Percentiles rank a stretch among this genome's conserved stretches.
phyloP scores from a whole-genome alignment of 2,113 vertebrate genomes.

The Petromus typicus region DNA sequence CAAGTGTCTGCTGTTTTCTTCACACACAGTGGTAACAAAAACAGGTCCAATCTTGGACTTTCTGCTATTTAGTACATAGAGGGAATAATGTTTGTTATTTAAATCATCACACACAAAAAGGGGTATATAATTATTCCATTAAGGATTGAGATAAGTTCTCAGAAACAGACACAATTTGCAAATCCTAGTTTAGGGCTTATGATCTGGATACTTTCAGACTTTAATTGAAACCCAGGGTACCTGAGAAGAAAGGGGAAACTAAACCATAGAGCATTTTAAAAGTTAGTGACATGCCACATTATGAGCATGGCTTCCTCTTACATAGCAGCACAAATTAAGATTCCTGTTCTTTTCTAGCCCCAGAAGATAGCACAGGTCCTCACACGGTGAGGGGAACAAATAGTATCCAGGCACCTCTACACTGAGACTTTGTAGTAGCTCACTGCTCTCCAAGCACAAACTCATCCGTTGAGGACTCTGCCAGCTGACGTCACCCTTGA shows the following conservation, averaged over 20 bases:
- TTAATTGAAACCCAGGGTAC: not conserved
- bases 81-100: not conserved
- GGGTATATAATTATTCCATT: not conserved
- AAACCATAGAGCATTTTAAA: not conserved
- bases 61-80: not conserved
- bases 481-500: not conserved
- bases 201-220: not conserved
- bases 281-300: not conserved
- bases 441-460: not conserved
- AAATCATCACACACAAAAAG: not conserved
- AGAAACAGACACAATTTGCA: not conserved
- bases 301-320: not conserved
- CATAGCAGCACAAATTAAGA: not conserved
- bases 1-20: not conserved
- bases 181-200: not conserved
- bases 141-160: not conserved
- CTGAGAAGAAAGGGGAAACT: not conserved
- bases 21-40: not conserved
- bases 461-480: no score
- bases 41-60: no score
- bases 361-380: not conserved
- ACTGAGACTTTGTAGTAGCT: not conserved
- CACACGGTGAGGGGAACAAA: not conserved
- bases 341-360: not conserved
- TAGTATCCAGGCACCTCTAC: not conserved